Conservation (phyloP, 2,797 vertebrate species). For the Chrosomus eos region DNA sequence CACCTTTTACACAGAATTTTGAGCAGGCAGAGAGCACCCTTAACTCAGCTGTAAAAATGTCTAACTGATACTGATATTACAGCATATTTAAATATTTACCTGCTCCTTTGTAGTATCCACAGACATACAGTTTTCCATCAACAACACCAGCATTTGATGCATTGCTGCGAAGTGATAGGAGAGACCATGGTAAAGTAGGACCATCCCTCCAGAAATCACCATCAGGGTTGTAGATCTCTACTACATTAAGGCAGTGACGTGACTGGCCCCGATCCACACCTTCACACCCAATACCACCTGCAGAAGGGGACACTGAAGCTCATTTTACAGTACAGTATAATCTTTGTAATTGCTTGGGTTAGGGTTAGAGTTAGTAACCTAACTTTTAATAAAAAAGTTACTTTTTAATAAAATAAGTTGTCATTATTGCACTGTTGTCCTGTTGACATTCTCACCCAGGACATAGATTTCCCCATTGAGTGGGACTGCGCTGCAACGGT, state of each 20-base stretch:
- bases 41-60: no score
- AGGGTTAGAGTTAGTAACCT: no score
- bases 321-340: not conserved
- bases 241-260: constrained; percentile 88
- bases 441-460: constrained; percentile 82
- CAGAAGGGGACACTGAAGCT: constrained; percentile 47
- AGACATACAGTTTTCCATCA: constrained; percentile 93
- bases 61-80: not conserved
- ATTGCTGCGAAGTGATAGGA: constrained; percentile 89
- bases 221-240: constrained; percentile 96
- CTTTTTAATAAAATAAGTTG: not conserved
- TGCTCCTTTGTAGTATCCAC: constrained; percentile 94
- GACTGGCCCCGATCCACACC: constrained; percentile 90
- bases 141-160: constrained; percentile 86
- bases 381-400: no score
- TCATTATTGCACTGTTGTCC: not conserved
- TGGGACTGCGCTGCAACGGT: constrained; percentile 89
- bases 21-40: no score
- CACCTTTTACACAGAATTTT: no score
- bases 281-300: constrained; percentile 95
- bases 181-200: constrained; percentile 85
- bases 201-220: constrained; percentile 93
- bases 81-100: constrained; percentile 74
- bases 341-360: not conserved
- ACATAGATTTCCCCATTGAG: constrained; percentile 92